Conservation (phyloP, 2,797 vertebrate species). For the Gallinago solitaria region DNA sequence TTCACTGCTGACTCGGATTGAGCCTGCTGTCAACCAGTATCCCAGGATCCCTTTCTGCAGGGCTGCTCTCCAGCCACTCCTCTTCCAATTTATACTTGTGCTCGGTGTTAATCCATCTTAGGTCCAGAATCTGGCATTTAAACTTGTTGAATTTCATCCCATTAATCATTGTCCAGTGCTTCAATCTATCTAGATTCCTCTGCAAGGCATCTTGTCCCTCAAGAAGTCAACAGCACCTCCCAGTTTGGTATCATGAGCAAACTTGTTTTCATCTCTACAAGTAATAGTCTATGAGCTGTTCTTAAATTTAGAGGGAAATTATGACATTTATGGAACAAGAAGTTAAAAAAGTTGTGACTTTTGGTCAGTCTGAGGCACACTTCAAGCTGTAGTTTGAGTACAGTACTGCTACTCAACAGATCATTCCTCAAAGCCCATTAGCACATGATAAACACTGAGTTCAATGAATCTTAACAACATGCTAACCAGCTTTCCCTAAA, state of each 20-base stretch:
- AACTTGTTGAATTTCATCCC: too few relatives aligned
- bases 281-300: not conserved
- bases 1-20: not conserved
- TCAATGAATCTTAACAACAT: not conserved
- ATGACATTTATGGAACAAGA: not conserved
- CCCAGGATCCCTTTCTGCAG: not conserved
- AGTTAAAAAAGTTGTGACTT: not conserved
- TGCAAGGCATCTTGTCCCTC: too few relatives aligned
- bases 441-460: not conserved
- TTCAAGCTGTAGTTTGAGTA: not conserved
- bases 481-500: not conserved
- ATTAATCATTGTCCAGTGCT: too few relatives aligned
- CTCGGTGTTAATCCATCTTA: not conserved
- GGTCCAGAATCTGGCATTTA: not conserved
- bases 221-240: not conserved
- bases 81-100: not conserved
- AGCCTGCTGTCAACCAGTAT: not conserved
- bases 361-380: not conserved
- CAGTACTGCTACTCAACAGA: not conserved
- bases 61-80: not conserved
- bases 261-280: not conserved
- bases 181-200: too few relatives aligned
- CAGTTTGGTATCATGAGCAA: not conserved
- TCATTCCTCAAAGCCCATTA: not conserved
- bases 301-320: not conserved